These are phyloP conservation scores for Ornithoptera priamus DNA, from an alignment of 2,888 invertebrate species.

Conservation along the genomic window DNA sequence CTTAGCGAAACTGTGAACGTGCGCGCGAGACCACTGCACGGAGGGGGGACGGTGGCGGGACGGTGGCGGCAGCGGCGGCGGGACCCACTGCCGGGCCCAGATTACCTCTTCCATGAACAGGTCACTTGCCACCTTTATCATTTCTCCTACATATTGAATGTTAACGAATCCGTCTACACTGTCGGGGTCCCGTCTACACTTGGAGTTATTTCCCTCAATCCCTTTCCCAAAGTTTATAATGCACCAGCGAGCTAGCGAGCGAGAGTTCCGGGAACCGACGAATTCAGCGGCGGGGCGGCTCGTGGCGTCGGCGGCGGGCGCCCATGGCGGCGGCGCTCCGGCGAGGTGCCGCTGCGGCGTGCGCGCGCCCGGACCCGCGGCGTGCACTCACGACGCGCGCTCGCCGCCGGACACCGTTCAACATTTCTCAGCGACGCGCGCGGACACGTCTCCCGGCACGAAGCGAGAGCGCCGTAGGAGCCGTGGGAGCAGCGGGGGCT, in stretches of 20 bases:
- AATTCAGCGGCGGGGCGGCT: slow-evolving; percentile 4
- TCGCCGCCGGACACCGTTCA: background rate
- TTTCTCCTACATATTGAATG: slow-evolving; percentile 24
- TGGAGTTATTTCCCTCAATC: too few relatives aligned
- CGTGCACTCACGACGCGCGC: background rate
- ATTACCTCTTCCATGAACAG: slow-evolving; percentile 29
- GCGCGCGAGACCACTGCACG: background rate
- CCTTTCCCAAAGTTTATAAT: too few relatives aligned
- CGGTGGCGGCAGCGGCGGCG: too few relatives aligned
- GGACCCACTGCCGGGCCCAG: background rate
- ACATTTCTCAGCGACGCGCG: background rate
- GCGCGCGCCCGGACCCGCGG: background rate
- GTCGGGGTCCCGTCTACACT: slow-evolving; percentile 8
- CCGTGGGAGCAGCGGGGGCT: too few relatives aligned
- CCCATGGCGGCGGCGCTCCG: slow-evolving; percentile 6
- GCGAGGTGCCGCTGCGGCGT: background rate
- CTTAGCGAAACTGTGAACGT: background rate
- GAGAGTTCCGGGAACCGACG: background rate
- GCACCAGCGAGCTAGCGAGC: background rate
- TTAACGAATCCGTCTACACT: slow-evolving; percentile 9
- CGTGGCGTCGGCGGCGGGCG: slow-evolving; percentile 17
- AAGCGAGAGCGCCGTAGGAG: too few relatives aligned
- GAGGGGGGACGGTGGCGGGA: background rate
- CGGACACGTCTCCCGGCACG: background rate
- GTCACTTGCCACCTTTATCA: slow-evolving; percentile 23